phyloP scores from a whole-genome alignment of 2,113 vertebrate genomes.

The Strigops habroptila region DNA sequence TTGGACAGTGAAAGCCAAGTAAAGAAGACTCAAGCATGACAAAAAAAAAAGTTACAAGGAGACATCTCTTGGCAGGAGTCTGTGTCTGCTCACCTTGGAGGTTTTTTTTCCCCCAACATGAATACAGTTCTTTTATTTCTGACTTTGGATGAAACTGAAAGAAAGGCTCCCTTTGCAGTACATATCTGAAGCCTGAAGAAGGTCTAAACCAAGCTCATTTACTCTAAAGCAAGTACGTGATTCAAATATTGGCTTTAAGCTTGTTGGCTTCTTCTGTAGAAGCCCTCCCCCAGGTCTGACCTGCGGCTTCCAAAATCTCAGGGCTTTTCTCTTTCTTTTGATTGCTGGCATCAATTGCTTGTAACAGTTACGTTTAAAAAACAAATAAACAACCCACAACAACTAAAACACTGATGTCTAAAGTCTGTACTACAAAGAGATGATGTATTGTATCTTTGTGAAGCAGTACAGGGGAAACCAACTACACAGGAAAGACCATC shows the following conservation, averaged over 20 bases:
- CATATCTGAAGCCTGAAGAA: not conserved
- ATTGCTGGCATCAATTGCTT: not conserved
- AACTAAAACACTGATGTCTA: not conserved
- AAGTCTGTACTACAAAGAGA: fast-evolving
- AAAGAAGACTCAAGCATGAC: not conserved
- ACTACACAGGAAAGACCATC: not conserved
- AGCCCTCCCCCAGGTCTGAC: not conserved
- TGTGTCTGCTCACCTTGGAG: not conserved
- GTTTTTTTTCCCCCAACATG: not conserved
- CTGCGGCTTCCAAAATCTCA: not conserved
- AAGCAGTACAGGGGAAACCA: not conserved
- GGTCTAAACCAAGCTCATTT: not conserved
- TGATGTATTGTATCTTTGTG: not conserved
- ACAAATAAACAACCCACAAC: not conserved
- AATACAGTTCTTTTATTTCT: not conserved
- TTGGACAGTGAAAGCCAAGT: not conserved
- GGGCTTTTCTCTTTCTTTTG: not conserved
- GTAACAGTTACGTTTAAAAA: not conserved
- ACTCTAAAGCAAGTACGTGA: not conserved
- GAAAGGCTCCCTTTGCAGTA: not conserved
- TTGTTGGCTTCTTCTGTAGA: not conserved
- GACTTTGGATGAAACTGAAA: not conserved
- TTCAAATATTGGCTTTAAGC: not conserved
- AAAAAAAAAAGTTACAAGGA: not conserved
- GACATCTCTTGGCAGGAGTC: not conserved